These are phyloP conservation scores for Chlorocebus sabaeus DNA, from an alignment of 2,113 vertebrate genomes.

Conservation along the genomic window DNA sequence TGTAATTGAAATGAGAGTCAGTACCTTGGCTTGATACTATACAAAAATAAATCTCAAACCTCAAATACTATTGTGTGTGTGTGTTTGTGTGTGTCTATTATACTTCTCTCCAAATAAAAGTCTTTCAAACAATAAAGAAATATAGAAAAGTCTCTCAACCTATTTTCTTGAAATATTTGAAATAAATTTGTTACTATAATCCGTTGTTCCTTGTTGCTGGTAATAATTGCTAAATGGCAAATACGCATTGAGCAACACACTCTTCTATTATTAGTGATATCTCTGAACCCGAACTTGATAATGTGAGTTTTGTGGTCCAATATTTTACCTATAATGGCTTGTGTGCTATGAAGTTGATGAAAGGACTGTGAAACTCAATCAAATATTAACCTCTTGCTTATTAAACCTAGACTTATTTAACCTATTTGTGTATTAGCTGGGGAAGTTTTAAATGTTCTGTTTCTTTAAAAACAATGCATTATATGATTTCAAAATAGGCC, in stretches of 20 bases:
- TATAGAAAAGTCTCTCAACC: neutral
- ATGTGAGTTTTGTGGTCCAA: neutral
- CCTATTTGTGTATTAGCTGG: neutral
- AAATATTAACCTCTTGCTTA: neutral
- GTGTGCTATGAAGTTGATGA: neutral
- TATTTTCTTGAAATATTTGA: constrained; percentile 4
- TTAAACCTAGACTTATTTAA: neutral
- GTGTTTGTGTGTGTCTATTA: neutral
- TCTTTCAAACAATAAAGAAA: neutral
- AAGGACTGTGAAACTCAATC: neutral
- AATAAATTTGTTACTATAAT: neutral
- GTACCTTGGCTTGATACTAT: constrained; percentile 54
- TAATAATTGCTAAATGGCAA: constrained; percentile 15
- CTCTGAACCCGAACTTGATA: neutral
- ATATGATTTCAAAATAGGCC: constrained; percentile 19
- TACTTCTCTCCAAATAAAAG: neutral
- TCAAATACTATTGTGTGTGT: neutral
- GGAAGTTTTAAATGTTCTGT: neutral
- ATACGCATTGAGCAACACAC: neutral
- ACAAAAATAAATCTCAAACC: constrained; percentile 33
- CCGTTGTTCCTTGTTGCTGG: neutral
- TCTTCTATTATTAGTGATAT: neutral
- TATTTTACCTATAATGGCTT: neutral
- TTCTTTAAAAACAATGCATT: constrained; percentile 1
- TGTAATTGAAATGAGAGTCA: constrained; percentile 65